phyloP scores from a whole-genome alignment of 2,888 invertebrate species.

The Agriotes lineatus region DNA sequence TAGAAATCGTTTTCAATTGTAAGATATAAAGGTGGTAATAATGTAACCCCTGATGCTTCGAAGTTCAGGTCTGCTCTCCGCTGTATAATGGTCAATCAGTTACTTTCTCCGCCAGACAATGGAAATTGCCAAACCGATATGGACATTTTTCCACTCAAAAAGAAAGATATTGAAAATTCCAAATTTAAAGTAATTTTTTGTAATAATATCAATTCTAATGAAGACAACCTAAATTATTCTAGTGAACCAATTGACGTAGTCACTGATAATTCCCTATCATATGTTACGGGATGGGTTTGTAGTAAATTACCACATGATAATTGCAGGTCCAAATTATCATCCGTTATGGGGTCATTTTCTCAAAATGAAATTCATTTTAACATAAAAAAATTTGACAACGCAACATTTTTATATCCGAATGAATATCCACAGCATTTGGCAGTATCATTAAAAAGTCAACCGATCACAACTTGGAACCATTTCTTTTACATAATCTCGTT shows the following conservation, averaged over 20 bases:
- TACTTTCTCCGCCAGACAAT: neutral
- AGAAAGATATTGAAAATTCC: too few relatives aligned
- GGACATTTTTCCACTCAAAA: too few relatives aligned
- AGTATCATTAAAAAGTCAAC: neutral
- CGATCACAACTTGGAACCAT: neutral
- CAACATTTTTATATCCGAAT: neutral
- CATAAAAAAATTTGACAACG: neutral
- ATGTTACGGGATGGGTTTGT: too few relatives aligned
- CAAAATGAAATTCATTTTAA: neutral
- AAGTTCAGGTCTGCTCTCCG: neutral
- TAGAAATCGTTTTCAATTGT: neutral
- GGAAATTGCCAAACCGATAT: too few relatives aligned
- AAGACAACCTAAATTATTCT: too few relatives aligned
- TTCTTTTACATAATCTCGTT: neutral
- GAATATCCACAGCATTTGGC: neutral
- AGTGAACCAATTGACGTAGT: neutral
- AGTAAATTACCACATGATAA: too few relatives aligned
- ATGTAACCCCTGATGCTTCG: neutral
- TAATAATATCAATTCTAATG: neutral
- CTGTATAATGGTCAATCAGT: neutral
- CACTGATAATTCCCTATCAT: neutral
- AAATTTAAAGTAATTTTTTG: neutral
- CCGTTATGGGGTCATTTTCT: neutral
- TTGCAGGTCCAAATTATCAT: neutral
- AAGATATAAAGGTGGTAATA: neutral